Conservation (phyloP, 2,888 invertebrate species). For the Oxycera nigricornis region DNA sequence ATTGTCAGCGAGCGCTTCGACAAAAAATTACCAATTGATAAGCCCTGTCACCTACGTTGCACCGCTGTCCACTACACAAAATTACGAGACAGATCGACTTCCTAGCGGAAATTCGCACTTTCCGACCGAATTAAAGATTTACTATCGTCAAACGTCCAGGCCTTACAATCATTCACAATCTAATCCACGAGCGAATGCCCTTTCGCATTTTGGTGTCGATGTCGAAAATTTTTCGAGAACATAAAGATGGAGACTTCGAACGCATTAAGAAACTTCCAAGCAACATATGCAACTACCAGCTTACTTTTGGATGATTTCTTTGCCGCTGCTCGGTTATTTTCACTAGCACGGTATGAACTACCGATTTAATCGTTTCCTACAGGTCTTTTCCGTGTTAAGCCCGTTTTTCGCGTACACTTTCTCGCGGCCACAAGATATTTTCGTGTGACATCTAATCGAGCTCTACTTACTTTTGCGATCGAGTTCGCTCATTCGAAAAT, state of each 20-base stretch:
- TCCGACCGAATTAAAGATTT: too few relatives aligned
- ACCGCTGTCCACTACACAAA: background rate
- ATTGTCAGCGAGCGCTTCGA: background rate
- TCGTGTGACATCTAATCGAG: constrained; percentile 28
- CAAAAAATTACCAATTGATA: constrained; percentile 7
- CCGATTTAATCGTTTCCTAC: background rate
- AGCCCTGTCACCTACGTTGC: constrained; percentile 21
- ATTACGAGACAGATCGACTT: too few relatives aligned
- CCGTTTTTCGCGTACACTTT: background rate
- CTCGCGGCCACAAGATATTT: background rate
- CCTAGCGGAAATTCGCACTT: too few relatives aligned
- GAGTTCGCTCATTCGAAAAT: constrained; percentile 16
- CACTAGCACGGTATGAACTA: background rate
- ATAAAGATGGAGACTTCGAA: constrained; percentile 32
- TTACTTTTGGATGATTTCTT: background rate
- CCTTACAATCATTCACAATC: background rate
- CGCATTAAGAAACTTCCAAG: background rate
- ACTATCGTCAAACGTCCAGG: too few relatives aligned
- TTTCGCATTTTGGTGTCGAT: constrained; percentile 18
- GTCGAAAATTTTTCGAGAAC: constrained; percentile 31
- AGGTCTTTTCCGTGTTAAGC: background rate
- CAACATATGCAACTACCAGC: constrained; percentile 19
- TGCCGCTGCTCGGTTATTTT: background rate
- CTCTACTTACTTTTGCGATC: too few relatives aligned
- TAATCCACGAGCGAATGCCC: background rate